Percentiles rank a stretch among this genome's conserved stretches.
phyloP scores from a whole-genome alignment of 2,113 vertebrate genomes.

The Edolisoma coerulescens region DNA sequence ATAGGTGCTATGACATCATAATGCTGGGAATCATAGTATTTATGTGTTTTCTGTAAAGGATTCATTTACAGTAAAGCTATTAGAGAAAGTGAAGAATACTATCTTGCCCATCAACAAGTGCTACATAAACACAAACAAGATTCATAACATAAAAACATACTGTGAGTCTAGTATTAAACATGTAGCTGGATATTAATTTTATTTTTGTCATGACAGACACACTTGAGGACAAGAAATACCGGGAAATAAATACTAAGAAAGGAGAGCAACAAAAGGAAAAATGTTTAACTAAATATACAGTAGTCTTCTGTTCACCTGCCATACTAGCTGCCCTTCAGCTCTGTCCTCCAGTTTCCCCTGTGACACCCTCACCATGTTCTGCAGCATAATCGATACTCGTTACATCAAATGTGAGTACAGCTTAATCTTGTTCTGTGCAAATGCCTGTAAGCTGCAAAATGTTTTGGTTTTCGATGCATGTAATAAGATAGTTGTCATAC shows the following conservation, averaged over 20 bases:
- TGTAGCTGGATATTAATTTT: neutral
- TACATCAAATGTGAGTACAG: neutral
- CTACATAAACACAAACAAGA: neutral
- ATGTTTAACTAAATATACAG: neutral
- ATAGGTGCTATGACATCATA: constrained; percentile 72
- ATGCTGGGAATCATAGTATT: constrained; percentile 69
- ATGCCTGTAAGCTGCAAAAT: constrained; percentile 17
- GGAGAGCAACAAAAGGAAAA: neutral
- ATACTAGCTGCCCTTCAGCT: neutral
- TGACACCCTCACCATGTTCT: neutral
- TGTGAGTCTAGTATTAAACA: neutral
- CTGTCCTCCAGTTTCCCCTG: neutral
- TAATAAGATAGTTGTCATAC: constrained; percentile 1
- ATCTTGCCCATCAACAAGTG: neutral
- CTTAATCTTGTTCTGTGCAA: neutral
- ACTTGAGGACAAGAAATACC: neutral
- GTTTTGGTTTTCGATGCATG: neutral
- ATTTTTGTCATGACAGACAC: neutral
- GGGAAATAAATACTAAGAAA: neutral
- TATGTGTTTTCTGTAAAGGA: constrained; percentile 67
- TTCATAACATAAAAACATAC: neutral
- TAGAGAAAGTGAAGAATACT: constrained; percentile 44
- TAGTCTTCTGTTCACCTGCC: neutral
- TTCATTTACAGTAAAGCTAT: constrained; percentile 66
- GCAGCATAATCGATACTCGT: neutral